Evolutionary conservation across 2,113 vertebrate genomes (phyloP), one percentile per base, ranked within the genome.

Genomic region (Proterorhinus semilunaris): DNA sequence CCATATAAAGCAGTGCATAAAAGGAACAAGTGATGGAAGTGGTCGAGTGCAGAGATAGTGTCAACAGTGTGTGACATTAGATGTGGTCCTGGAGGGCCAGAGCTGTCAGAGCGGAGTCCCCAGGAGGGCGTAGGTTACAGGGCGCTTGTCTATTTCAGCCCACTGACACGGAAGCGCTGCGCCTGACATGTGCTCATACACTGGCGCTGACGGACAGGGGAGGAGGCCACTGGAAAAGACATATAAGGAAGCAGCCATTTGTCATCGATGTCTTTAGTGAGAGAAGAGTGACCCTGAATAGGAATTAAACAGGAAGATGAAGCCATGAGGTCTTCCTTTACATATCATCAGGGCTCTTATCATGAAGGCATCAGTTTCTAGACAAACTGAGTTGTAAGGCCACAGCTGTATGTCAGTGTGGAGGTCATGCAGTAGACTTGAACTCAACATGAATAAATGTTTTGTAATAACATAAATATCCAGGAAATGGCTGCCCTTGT

Each of bases 11-110:
- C 64, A 74, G 65, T 62, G 52, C 86, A 58, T 58, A 78, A 76
- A 77, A 69, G 65, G 71, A 78, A 63, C 36, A 51, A 72, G 71
- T 43, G 16, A 71, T 12, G 1, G 10, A 51, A 65, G 69, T 62
- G 68, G 64, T 68, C 68, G 69, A 62, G 66, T 8, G 75, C 43
- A 66, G 69, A 72, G 73, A 17, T 67, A 64, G 83, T 89, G 86
- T 85, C 88, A 82, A 86, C 81, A 82, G 79, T 54, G 71, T 83
- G 84, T 89, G 87, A 83, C 86, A 89, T 84, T 80, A 84, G 81
- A 85, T 77, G 80, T 82, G 78, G 81, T 84, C 83, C 85, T 80
- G 79, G 21, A 81, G 83, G 88, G 73, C 55, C 54, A 0, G 83
- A 89, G 83, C 90, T 91, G 90, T 90, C 90, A 91, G 72, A n/a